These are phyloP conservation scores for Esox masquinongy DNA, from an alignment of 2,797 vertebrate species.

Conservation along the genomic window DNA sequence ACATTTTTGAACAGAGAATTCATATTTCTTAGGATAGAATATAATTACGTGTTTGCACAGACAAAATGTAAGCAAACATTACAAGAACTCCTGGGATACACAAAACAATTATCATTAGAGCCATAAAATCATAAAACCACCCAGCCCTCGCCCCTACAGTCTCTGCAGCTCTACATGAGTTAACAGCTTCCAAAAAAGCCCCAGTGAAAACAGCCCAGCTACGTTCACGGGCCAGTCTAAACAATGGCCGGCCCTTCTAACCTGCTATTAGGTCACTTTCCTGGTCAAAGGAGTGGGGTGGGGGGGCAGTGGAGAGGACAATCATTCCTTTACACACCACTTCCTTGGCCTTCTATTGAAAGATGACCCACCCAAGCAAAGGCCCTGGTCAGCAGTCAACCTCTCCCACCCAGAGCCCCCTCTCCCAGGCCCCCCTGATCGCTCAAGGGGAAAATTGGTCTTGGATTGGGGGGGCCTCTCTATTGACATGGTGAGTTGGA, in stretches of 20 bases:
- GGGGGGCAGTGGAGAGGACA: constrained; percentile 32
- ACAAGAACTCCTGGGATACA: neutral
- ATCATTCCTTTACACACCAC: constrained; percentile 70
- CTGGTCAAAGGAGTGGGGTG: constrained; percentile 34
- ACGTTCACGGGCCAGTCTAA: constrained; percentile 29
- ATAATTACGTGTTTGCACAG: neutral
- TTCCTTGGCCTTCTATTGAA: constrained; percentile 56
- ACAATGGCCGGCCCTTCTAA: constrained; percentile 23
- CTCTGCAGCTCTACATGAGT: constrained; percentile 42
- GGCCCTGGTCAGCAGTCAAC: constrained; percentile 65
- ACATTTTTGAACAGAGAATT: neutral
- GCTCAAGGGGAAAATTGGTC: constrained; percentile 70
- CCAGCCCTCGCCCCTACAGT: neutral
- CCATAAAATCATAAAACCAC: neutral
- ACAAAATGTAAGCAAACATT: neutral
- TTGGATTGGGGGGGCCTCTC: constrained; percentile 41
- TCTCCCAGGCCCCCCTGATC: constrained; percentile 54
- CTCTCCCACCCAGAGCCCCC: constrained; percentile 35
- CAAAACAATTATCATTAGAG: neutral
- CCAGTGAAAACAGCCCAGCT: constrained; percentile 21
- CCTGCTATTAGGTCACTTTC: constrained; percentile 47
- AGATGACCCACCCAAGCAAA: constrained; percentile 57
- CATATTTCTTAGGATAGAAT: neutral
- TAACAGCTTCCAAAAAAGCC: constrained; percentile 43
- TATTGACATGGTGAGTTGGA: constrained; percentile 66